A percentile compares a stretch with the other conserved stretches of the same genome.
These are phyloP conservation scores for Eumeta japonica DNA, from an alignment of 1,140 invertebrate species.

Conservation along the genomic window DNA sequence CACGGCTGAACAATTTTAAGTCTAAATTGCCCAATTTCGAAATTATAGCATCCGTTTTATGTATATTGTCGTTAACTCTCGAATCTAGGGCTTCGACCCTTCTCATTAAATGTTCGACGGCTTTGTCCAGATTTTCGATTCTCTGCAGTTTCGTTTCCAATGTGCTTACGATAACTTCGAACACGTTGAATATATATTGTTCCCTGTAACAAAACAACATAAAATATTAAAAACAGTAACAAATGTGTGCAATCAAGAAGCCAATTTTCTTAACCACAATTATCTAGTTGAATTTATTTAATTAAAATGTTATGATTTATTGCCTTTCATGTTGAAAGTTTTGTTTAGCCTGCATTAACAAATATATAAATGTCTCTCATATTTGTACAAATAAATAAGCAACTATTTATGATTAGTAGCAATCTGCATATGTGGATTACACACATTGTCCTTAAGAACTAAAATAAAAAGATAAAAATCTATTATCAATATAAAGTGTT, in stretches of 20 bases:
- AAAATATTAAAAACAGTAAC: slow-evolving; percentile 2
- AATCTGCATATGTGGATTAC: too few species aligned
- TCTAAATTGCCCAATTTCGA: slow-evolving; percentile 72
- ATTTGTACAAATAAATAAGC: too few species aligned
- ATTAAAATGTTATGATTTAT: too few species aligned
- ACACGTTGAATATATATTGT: slow-evolving; percentile 83
- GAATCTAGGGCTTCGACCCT: slow-evolving; percentile 77
- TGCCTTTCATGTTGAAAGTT: too few species aligned
- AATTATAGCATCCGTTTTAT: slow-evolving; percentile 79
- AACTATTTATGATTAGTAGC: too few species aligned
- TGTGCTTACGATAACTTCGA: slow-evolving; percentile 84
- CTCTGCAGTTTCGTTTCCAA: slow-evolving; percentile 82
- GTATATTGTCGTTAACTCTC: slow-evolving; percentile 77
- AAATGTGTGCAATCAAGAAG: background rate
- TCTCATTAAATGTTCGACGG: slow-evolving; percentile 80
- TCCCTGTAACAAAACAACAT: slow-evolving; percentile 69
- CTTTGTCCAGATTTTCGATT: slow-evolving; percentile 83
- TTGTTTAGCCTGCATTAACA: too few species aligned
- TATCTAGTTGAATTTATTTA: background rate
- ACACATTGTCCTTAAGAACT: too few species aligned
- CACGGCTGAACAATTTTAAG: slow-evolving; percentile 65
- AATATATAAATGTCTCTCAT: too few species aligned
- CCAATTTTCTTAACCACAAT: background rate
- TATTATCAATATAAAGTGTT: too few species aligned
- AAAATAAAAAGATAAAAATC: too few species aligned